These are phyloP conservation scores for Lagopus muta DNA, from an alignment of 2,113 vertebrate genomes.

Conservation along the genomic window DNA sequence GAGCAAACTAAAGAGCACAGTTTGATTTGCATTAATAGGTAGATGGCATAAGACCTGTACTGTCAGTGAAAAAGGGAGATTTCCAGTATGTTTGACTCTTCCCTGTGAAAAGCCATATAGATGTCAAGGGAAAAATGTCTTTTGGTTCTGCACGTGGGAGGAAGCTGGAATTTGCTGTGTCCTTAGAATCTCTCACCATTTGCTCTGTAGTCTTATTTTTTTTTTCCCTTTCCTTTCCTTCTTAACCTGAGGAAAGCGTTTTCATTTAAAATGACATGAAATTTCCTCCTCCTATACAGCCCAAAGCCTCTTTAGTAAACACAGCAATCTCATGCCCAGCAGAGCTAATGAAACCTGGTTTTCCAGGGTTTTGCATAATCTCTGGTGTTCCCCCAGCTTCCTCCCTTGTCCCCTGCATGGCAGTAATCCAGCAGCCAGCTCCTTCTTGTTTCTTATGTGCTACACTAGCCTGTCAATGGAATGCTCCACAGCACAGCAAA, in stretches of 20 bases:
- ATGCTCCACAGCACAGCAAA: not conserved
- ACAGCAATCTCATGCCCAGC: not conserved
- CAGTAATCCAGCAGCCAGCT: not conserved
- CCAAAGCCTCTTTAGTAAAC: not conserved
- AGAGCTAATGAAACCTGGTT: not conserved
- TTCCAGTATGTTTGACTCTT: not conserved
- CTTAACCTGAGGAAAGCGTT: not conserved
- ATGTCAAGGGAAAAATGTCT: not conserved
- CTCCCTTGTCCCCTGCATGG: not conserved
- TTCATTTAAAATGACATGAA: not conserved
- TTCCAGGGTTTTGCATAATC: not conserved
- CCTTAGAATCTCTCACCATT: not conserved
- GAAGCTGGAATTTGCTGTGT: not conserved
- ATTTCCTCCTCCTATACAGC: not conserved
- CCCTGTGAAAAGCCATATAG: not conserved
- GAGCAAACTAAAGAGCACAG: not conserved
- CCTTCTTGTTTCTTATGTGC: not conserved
- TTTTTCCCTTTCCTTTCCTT: not conserved
- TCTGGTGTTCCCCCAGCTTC: not conserved
- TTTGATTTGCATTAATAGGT: not conserved
- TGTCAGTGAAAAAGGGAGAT: not conserved
- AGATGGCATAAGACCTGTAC: not conserved
- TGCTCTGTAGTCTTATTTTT: not conserved
- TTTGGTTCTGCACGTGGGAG: not conserved
- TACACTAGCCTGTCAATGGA: not conserved